Percentiles rank a stretch among this genome's conserved stretches.
Conservation (phyloP, 2,113 vertebrate species). For the Gyps fulvus region DNA sequence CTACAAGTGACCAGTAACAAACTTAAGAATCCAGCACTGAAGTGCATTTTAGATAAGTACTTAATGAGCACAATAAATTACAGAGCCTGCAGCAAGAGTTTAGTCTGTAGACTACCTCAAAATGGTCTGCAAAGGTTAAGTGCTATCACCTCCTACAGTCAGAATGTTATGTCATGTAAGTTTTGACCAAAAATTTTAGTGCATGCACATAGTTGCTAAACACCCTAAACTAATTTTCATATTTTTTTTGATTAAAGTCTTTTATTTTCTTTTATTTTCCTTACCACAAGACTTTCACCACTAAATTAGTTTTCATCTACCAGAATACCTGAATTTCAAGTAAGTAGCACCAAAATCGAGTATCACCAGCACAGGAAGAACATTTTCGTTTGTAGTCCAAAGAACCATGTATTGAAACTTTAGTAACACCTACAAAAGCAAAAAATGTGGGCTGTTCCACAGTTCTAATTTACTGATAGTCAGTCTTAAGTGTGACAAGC, state of each 20-base stretch:
- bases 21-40: background rate
- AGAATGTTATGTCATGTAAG: background rate
- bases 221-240: background rate
- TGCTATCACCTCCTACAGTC: background rate
- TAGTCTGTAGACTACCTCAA: background rate
- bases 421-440: background rate
- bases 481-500: background rate
- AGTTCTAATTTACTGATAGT: background rate
- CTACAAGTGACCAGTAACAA: background rate
- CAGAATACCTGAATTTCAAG: background rate
- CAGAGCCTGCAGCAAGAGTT: background rate
- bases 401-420: background rate
- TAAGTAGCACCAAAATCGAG: background rate
- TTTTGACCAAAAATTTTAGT: background rate
- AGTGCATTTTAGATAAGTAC: background rate
- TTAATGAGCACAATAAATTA: background rate
- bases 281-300: background rate
- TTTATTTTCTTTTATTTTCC: background rate
- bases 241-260: background rate
- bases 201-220: background rate
- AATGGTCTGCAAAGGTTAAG: background rate
- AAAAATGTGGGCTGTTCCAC: background rate
- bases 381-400: background rate
- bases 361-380: background rate
- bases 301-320: background rate